phyloP scores from a whole-genome alignment of 1,140 invertebrate genomes.

The Eurytemora carolleeae region DNA sequence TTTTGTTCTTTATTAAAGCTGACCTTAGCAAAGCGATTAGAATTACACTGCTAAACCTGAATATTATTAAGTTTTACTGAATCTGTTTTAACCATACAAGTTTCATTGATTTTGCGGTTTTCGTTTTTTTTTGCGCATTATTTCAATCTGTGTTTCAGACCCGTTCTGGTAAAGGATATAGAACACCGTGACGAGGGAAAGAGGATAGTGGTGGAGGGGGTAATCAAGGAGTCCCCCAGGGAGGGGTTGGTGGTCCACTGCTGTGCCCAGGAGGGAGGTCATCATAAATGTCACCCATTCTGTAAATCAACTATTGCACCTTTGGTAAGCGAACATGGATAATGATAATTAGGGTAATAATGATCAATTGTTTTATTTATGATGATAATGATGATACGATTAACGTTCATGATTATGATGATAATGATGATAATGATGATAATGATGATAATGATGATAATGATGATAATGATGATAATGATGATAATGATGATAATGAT shows the following conservation, averaged over 20 bases:
- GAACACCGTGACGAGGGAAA: constrained; percentile 15
- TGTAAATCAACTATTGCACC: not conserved
- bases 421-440: not conserved
- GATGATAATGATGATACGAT: not conserved
- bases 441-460: not conserved
- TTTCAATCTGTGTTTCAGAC: too few relatives aligned
- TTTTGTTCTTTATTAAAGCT: too few relatives aligned
- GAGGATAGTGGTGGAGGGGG: not conserved
- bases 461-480: not conserved
- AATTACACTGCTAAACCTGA: too few relatives aligned
- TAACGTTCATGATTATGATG: not conserved
- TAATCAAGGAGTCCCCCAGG: not conserved
- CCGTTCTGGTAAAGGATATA: constrained; percentile 42
- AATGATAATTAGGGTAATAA: not conserved
- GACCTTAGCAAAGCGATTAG: too few relatives aligned
- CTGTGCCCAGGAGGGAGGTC: not conserved
- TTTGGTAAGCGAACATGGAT: not conserved
- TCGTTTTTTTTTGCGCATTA: too few relatives aligned
- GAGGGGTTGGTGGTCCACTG: not conserved
- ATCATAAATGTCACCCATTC: not conserved
- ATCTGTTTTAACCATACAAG: too few relatives aligned
- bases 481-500: not conserved
- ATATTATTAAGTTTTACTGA: too few relatives aligned
- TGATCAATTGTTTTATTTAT: not conserved
- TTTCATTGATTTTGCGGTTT: too few relatives aligned